phyloP scores from a whole-genome alignment of 2,888 invertebrate genomes.

The Alsophila aescularia region DNA sequence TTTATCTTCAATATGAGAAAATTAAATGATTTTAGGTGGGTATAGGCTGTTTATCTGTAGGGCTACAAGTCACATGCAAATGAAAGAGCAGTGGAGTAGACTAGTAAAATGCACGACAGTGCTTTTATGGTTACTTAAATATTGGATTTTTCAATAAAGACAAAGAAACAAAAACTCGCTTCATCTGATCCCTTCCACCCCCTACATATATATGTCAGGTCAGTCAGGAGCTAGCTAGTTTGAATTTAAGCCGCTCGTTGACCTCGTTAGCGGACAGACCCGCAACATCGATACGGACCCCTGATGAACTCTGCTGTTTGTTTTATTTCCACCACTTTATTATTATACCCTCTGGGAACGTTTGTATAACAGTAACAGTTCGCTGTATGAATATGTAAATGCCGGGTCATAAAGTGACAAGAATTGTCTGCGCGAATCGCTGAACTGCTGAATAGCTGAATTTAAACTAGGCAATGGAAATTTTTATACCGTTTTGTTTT shows the following conservation, averaged over 20 bases:
- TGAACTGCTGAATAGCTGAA: slow-evolving; percentile 11
- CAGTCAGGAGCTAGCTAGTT: slow-evolving; percentile 48
- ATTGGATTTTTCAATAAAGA: no score
- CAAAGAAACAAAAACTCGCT: background rate
- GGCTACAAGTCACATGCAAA: no score
- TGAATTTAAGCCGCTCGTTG: slow-evolving; percentile 53
- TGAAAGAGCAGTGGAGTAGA: no score
- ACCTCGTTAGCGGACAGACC: slow-evolving; percentile 43
- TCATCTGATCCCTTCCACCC: slow-evolving; percentile 5
- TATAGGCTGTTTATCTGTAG: no score
- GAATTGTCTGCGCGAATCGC: slow-evolving; percentile 6
- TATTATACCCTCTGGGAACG: slow-evolving; percentile 26
- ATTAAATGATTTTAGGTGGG: no score
- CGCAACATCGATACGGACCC: slow-evolving; percentile 53
- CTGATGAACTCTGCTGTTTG: slow-evolving; percentile 53
- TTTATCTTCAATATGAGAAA: no score
- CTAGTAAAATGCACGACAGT: no score
- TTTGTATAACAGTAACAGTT: slow-evolving; percentile 12
- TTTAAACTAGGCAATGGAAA: background rate
- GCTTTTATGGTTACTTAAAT: no score
- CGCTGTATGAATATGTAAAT: slow-evolving; percentile 23
- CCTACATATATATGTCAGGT: slow-evolving; percentile 54
- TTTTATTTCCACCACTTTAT: slow-evolving; percentile 31
- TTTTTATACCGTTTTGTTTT: background rate
- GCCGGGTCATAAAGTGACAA: slow-evolving; percentile 15